A percentile compares a stretch with the other conserved stretches of the same genome.
phyloP scores from a whole-genome alignment of 64 coral and sea anemone genomes.

The Orbicella faveolata region DNA sequence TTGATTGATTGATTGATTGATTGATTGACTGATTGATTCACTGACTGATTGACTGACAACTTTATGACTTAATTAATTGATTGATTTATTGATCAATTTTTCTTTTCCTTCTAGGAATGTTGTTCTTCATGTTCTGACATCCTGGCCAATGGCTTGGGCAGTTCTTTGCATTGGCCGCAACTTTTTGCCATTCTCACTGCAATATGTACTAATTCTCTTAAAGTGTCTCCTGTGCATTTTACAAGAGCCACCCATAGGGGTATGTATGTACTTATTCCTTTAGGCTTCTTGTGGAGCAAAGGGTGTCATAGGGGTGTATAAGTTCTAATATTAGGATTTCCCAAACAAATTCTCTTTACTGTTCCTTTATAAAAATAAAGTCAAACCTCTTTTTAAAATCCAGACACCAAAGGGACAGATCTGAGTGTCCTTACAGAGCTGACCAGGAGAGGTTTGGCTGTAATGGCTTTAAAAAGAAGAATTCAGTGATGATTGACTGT shows the following conservation, averaged over 20 bases:
- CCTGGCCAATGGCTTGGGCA: conserved; percentile 80
- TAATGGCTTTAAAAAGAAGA: no score
- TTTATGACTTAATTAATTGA: background rate
- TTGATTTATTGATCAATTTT: background rate
- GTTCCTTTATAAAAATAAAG: no score
- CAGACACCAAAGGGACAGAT: no score
- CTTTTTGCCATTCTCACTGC: conserved; percentile 58
- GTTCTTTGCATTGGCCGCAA: conserved; percentile 64
- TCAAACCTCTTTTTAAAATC: no score
- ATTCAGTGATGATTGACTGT: no score
- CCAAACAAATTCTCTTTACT: no score
- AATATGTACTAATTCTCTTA: conserved; percentile 51
- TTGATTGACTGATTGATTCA: background rate
- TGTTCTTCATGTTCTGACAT: conserved; percentile 53
- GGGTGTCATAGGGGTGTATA: no score
- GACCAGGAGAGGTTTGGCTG: no score
- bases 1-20: background rate
- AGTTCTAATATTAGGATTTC: no score
- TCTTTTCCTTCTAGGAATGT: conserved; percentile 64
- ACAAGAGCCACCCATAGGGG: conserved; percentile 83
- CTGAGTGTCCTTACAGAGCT: no score
- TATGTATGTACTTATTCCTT: conserved; percentile 3
- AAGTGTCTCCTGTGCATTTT: conserved; percentile 76
- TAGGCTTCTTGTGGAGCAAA: no score
- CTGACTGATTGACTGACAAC: background rate